These are phyloP conservation scores for Paralichthys olivaceus DNA, from an alignment of 2,113 vertebrate genomes.

Conservation along the genomic window DNA sequence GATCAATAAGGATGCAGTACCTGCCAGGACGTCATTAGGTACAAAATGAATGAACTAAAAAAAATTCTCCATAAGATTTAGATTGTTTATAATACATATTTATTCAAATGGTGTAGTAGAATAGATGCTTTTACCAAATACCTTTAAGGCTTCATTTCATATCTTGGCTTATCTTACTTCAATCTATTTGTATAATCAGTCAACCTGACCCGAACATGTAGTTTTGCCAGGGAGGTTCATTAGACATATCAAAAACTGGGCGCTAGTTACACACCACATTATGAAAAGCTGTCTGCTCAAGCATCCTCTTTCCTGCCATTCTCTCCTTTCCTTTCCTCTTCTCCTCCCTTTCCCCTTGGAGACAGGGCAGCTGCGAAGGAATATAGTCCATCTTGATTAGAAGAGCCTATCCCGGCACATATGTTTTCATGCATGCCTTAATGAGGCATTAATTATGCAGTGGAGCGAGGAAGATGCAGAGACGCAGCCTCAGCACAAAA, in stretches of 20 bases:
- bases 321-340: conserved; percentile 1
- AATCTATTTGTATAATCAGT: neutral
- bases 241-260: conserved; percentile 1
- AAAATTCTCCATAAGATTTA: neutral
- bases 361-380: conserved; percentile 68
- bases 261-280: neutral
- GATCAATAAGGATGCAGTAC: conserved; percentile 99
- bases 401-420: conserved; percentile 62
- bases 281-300: conserved; percentile 10
- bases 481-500: conserved; percentile 70
- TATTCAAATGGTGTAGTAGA: too few species aligned
- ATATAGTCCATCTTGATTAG: conserved; percentile 75
- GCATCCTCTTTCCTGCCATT: conserved; percentile 18
- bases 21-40: conserved; percentile 97
- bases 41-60: conserved; percentile 36
- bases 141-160: too few species aligned
- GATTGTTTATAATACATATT: neutral
- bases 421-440: conserved; percentile 72
- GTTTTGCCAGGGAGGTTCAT: conserved; percentile 44
- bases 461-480: conserved; percentile 50
- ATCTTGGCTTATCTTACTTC: neutral
- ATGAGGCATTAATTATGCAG: conserved; percentile 82
- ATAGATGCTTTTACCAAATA: too few species aligned
- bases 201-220: neutral
- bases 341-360: conserved; percentile 43